phyloP scores from a whole-genome alignment of 2,113 vertebrate species.

The Hyperoodon ampullatus region DNA sequence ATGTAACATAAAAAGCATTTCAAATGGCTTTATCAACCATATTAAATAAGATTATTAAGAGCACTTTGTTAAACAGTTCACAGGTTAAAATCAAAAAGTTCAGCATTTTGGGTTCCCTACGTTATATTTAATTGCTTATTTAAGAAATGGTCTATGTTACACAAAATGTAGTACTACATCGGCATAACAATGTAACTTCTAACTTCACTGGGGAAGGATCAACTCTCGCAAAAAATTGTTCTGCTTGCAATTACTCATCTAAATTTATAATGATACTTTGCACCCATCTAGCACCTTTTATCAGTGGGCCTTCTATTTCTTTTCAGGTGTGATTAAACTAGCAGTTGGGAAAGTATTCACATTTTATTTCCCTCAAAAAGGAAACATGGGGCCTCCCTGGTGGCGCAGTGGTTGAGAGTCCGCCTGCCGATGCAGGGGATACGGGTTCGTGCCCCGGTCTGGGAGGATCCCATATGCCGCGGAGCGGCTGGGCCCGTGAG shows the following conservation, averaged over 20 bases:
- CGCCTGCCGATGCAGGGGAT: too few species aligned
- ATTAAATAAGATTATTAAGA: constrained; percentile 21
- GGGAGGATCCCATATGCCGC: too few species aligned
- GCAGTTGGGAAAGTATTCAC: neutral
- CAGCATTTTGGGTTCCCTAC: constrained; percentile 16
- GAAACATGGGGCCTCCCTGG: too few species aligned
- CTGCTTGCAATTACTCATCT: constrained; percentile 51
- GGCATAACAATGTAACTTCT: constrained; percentile 51
- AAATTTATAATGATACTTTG: constrained; percentile 57
- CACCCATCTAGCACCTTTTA: constrained; percentile 14
- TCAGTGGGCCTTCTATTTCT: constrained; percentile 30
- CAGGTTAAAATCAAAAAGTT: neutral
- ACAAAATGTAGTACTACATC: constrained; percentile 38
- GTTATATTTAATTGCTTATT: neutral
- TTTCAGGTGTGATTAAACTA: constrained; percentile 43
- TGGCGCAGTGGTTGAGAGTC: too few species aligned
- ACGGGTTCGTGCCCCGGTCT: too few species aligned
- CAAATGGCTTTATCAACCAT: constrained; percentile 12
- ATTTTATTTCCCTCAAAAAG: neutral
- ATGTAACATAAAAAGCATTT: constrained; percentile 18
- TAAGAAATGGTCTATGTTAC: constrained; percentile 41
- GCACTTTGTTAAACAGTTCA: neutral
- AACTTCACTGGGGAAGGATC: constrained; percentile 43
- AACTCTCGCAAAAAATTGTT: constrained; percentile 27
- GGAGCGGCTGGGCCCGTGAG: too few species aligned